Evolutionary conservation across 2,888 invertebrate genomes (phyloP).

Genomic region (Prosapia bicincta): DNA sequence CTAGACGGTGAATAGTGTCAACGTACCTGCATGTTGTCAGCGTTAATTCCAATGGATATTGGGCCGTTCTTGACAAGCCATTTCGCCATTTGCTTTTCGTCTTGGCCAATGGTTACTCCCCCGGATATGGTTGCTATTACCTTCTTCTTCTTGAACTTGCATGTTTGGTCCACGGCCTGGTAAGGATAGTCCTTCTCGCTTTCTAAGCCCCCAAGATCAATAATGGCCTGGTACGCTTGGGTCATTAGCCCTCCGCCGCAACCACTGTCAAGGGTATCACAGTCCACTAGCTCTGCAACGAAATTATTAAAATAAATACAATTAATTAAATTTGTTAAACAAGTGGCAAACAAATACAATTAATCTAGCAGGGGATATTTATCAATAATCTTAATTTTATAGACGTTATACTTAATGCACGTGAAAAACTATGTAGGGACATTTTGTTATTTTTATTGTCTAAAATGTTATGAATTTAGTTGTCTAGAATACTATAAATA

Average conservation of each 20-base stretch:
- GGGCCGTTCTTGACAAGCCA: conserved; percentile 92
- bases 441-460: no score
- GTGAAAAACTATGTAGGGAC: no score
- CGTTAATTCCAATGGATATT: conserved; percentile 93
- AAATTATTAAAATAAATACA: no score
- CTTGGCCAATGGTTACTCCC: conserved; percentile 78
- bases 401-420: no score
- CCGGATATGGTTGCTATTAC: conserved; percentile 64
- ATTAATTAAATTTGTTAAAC: no score
- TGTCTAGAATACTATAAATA: no score
- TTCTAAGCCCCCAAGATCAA: conserved; percentile 86
- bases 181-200: conserved; percentile 90
- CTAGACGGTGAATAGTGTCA: no score
- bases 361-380: no score
- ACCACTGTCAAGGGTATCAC: conserved; percentile 86
- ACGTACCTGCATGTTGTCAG: conserved; percentile 88
- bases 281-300: conserved; percentile 79
- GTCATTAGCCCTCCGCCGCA: conserved; percentile 68
- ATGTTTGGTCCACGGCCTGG: conserved; percentile 74
- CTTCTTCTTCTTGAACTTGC: conserved; percentile 64
- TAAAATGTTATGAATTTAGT: no score
- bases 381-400: no score
- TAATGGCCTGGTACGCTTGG: conserved; percentile 61
- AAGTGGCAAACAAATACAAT: no score
- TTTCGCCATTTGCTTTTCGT: conserved; percentile 87